A percentile compares a stretch with the other conserved stretches of the same genome.
phyloP scores from a whole-genome alignment of 2,113 vertebrate genomes.

The Felis chaus region DNA sequence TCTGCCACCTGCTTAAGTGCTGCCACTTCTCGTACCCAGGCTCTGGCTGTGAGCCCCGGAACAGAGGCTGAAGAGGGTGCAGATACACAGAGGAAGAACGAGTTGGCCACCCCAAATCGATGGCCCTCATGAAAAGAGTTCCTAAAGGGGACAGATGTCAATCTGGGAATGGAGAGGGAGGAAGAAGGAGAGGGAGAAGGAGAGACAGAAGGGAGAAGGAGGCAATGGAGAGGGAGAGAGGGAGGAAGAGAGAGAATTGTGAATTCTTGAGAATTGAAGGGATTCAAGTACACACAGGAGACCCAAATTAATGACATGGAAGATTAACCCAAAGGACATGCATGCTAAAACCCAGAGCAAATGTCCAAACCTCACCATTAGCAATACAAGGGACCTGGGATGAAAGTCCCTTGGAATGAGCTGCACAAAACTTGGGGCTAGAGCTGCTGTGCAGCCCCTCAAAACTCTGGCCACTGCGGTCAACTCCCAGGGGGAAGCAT shows the following conservation, averaged over 20 bases:
- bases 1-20: background rate
- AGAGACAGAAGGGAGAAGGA: background rate
- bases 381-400: background rate
- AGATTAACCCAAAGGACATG: background rate
- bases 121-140: background rate
- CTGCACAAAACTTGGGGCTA: rapidly evolving
- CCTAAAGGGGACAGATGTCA: background rate
- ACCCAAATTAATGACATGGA: background rate
- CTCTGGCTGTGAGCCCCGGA: background rate
- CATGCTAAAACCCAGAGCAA: background rate
- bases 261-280: background rate
- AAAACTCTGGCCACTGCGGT: background rate
- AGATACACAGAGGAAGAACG: background rate
- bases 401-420: background rate
- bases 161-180: background rate
- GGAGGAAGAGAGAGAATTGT: background rate
- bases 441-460: background rate
- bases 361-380: background rate
- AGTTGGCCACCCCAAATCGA: background rate
- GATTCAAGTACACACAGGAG: background rate
- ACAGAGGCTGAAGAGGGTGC: background rate
- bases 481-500: background rate
- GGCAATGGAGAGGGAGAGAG: background rate
- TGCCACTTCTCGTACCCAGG: background rate
- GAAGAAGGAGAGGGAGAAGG: background rate